These are phyloP conservation scores for Agrypnus murinus DNA, from an alignment of 2,888 invertebrate species.

Conservation along the genomic window DNA sequence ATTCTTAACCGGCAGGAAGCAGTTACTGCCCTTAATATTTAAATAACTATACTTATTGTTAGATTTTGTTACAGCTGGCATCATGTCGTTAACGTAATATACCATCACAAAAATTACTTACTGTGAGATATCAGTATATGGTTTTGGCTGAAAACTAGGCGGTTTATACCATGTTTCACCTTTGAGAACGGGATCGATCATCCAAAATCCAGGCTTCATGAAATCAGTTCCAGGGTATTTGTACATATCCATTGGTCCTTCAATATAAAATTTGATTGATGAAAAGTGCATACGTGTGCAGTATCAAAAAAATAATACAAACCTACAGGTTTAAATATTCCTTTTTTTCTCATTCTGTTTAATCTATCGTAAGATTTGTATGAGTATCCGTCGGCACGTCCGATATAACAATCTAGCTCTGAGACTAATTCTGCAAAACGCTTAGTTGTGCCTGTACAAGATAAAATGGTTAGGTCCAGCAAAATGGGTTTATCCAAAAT, in stretches of 20 bases:
- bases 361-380: conserved; percentile 73
- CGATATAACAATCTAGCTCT: conserved; percentile 72
- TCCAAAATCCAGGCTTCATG: conserved; percentile 73
- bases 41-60: too few species aligned
- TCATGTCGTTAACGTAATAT: too few species aligned
- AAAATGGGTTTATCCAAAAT: too few species aligned
- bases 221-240: conserved; percentile 71
- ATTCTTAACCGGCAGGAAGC: too few species aligned
- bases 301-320: conserved; percentile 22
- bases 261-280: conserved; percentile 16
- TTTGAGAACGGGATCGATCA: conserved; percentile 69
- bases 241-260: conserved; percentile 73
- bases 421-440: conserved; percentile 54
- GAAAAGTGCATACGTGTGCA: too few species aligned
- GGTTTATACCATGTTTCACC: conserved; percentile 71
- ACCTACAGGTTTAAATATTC: conserved; percentile 73
- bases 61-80: too few species aligned
- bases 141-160: conserved; percentile 69
- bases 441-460: conserved; percentile 58
- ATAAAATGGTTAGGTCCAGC: not conserved
- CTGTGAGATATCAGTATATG: conserved; percentile 69
- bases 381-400: conserved; percentile 74
- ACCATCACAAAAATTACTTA: conserved; percentile 44
- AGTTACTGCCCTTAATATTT: too few species aligned
- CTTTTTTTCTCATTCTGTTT: conserved; percentile 73